Conservation (phyloP, 2,113 vertebrate genomes). For the Tupaia chinensis region DNA sequence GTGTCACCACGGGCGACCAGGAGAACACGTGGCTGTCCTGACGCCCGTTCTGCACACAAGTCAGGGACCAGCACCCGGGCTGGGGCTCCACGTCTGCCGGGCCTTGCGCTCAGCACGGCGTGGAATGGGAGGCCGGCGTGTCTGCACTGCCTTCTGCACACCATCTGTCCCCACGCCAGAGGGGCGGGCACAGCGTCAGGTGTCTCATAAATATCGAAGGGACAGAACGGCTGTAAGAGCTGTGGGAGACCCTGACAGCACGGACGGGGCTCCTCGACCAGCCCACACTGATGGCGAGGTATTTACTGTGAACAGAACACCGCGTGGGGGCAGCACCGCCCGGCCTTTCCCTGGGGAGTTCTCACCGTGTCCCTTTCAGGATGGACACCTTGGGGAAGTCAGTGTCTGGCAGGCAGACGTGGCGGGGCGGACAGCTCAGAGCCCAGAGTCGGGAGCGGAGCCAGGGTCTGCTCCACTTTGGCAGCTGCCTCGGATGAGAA, state of each 20-base stretch:
- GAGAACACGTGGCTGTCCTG: too few species aligned
- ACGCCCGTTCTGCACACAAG: too few species aligned
- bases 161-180: too few species aligned
- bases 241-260: neutral
- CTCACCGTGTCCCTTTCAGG: neutral
- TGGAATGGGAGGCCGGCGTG: too few species aligned
- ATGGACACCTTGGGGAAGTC: neutral
- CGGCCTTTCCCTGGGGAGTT: neutral
- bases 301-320: constrained; percentile 26
- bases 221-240: neutral
- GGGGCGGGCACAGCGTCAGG: neutral
- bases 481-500: neutral
- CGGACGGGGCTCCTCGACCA: neutral
- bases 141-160: too few species aligned
- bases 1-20: too few species aligned
- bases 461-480: neutral
- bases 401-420: neutral
- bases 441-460: neutral
- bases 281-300: neutral
- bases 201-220: neutral
- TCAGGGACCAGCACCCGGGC: too few species aligned
- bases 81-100: too few species aligned
- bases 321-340: too few species aligned
- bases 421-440: neutral
- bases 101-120: too few species aligned